Conservation (phyloP, 2,888 invertebrate species). For the Perdita meconis region DNA sequence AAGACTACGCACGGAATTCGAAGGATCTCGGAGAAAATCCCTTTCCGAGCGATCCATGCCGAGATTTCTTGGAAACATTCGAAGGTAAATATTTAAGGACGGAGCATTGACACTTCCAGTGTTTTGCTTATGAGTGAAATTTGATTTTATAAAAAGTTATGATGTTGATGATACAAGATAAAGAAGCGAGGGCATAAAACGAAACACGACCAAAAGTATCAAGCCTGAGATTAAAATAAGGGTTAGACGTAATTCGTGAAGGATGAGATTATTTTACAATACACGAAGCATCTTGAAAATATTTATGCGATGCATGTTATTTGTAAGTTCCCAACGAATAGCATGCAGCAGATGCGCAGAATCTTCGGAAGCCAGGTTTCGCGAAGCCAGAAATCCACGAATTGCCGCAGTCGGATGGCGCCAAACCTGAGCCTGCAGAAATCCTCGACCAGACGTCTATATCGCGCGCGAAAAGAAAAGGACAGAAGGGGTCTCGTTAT, state of each 20-base stretch:
- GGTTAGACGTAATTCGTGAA: too few species aligned
- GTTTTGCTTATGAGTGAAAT: neutral
- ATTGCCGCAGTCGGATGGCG: slow-evolving; percentile 77
- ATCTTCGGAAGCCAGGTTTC: slow-evolving; percentile 10
- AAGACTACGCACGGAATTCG: slow-evolving; percentile 53
- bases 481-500: slow-evolving; percentile 78
- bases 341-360: slow-evolving; percentile 27
- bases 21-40: slow-evolving; percentile 57
- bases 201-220: too few species aligned
- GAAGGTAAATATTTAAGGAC: slow-evolving; percentile 12
- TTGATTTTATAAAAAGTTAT: neutral
- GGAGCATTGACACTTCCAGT: neutral
- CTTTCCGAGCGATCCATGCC: slow-evolving; percentile 36
- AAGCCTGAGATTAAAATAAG: too few species aligned
- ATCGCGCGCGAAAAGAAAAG: slow-evolving; percentile 45
- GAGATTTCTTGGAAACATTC: slow-evolving; percentile 47
- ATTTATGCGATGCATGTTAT: neutral
- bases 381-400: slow-evolving; percentile 78
- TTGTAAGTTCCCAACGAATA: neutral
- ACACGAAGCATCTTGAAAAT: too few species aligned
- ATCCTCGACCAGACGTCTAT: slow-evolving; percentile 47
- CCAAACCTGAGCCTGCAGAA: slow-evolving; percentile 64
- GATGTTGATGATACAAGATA: too few species aligned
- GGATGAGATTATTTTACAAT: too few species aligned
- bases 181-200: too few species aligned